These are phyloP conservation scores for Ellobium chinense DNA, from an alignment of 2,888 invertebrate genomes.

Conservation along the genomic window DNA sequence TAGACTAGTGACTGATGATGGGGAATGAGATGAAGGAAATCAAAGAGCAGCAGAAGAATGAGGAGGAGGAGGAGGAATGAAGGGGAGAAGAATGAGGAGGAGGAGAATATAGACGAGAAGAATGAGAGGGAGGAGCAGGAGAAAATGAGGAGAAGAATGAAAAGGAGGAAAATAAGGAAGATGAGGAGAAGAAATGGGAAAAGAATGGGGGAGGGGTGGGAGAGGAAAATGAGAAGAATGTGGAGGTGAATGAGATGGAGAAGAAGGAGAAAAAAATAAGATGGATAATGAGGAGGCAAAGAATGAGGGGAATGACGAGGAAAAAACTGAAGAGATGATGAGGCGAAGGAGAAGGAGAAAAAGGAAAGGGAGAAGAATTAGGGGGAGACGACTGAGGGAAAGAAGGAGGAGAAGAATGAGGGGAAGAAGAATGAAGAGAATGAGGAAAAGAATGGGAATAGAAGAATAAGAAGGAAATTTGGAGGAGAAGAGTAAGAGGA, in stretches of 20 bases:
- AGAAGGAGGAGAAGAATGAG: neutral
- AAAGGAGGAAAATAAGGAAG: neutral
- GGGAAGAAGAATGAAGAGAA: neutral
- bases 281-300: neutral
- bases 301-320: neutral
- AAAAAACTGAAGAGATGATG: neutral
- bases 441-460: neutral
- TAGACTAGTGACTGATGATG: too few species aligned
- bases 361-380: constrained; percentile 1
- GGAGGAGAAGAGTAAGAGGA: neutral
- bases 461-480: neutral
- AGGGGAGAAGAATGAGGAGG: neutral
- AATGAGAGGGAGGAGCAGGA: neutral
- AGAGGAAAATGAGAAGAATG: too few species aligned
- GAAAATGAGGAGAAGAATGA: neutral
- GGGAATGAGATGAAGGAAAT: too few species aligned
- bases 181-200: neutral
- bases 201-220: neutral
- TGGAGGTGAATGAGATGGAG: too few species aligned
- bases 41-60: too few species aligned
- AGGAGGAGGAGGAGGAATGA: neutral
- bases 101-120: neutral
- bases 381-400: neutral
- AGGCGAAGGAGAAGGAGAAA: neutral
- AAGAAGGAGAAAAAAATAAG: neutral